Conservation (phyloP, 2,888 invertebrate genomes). For the Heliconius ethilla region DNA sequence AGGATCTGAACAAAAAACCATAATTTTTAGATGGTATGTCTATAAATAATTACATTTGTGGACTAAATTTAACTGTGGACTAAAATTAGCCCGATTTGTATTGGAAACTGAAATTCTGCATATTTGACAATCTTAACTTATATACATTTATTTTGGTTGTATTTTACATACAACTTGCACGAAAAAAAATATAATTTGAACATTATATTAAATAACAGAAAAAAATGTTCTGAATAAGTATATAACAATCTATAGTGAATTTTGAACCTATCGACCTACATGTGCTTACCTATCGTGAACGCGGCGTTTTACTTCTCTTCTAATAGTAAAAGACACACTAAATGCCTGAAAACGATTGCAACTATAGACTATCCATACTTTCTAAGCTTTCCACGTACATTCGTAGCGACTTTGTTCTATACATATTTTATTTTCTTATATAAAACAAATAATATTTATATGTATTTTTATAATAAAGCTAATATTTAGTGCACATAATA, state of each 20-base stretch:
- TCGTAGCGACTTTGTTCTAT: conserved; percentile 13
- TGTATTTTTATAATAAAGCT: background rate
- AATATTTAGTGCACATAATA: conserved; percentile 7
- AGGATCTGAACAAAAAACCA: background rate
- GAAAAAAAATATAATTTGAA: background rate
- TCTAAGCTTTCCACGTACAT: conserved; percentile 27
- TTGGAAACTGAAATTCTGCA: conserved; percentile 6
- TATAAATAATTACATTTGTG: background rate
- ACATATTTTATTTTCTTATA: conserved; percentile 3
- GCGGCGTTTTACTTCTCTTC: conserved; percentile 35
- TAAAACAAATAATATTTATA: background rate
- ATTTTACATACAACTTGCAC: background rate
- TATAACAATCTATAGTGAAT: background rate
- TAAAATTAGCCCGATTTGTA: background rate
- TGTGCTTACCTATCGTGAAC: conserved; percentile 40
- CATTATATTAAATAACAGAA: background rate
- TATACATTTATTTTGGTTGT: background rate
- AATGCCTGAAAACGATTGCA: conserved; percentile 44
- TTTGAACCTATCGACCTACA: background rate
- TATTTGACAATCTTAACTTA: background rate
- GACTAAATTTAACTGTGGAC: background rate
- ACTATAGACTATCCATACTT: conserved; percentile 34
- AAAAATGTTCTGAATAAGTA: background rate
- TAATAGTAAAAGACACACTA: conserved; percentile 43
- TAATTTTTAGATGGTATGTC: background rate